phyloP scores from a whole-genome alignment of 2,113 vertebrate species.

The Corythaixoides concolor region DNA sequence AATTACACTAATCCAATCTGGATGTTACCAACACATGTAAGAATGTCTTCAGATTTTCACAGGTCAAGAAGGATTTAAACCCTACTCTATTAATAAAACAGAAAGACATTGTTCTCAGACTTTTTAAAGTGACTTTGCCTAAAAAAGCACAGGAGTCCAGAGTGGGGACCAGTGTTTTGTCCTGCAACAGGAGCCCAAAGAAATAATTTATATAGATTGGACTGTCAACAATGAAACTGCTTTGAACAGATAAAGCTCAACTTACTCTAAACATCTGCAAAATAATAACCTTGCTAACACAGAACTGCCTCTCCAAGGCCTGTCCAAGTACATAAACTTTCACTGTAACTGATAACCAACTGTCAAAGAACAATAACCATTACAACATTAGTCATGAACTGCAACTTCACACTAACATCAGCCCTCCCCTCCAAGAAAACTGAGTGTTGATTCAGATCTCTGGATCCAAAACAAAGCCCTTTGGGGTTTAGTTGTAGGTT shows the following conservation, averaged over 20 bases:
- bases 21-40: conserved; percentile 14
- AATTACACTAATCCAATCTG: conserved; percentile 64
- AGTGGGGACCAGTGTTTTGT: background rate
- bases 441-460: background rate
- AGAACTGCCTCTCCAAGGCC: background rate
- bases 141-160: background rate
- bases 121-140: background rate
- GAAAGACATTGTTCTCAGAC: background rate
- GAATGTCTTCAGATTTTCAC: conserved; percentile 38
- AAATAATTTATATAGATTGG: background rate
- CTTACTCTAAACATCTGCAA: background rate
- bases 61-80: conserved; percentile 61
- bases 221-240: background rate
- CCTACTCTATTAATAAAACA: background rate
- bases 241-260: background rate
- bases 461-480: background rate
- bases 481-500: background rate
- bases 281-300: background rate
- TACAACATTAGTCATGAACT: background rate
- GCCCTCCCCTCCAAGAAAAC: background rate
- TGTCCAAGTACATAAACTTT: background rate
- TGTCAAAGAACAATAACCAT: background rate
- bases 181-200: background rate
- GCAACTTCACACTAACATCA: background rate
- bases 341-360: background rate